phyloP scores from a whole-genome alignment of 2,113 vertebrate genomes.

The Psittacara wagleri region DNA sequence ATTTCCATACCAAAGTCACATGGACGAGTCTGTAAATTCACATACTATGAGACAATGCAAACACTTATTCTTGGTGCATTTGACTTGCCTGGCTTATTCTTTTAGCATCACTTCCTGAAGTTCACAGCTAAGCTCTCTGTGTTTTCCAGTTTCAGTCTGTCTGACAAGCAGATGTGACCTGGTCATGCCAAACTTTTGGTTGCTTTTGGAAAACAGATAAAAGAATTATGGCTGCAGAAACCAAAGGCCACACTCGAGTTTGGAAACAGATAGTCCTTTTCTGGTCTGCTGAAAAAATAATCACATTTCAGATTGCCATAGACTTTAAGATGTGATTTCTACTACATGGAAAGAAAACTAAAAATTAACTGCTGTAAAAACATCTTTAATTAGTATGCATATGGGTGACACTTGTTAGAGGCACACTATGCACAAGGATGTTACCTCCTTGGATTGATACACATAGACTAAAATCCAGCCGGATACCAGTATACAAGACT shows the following conservation, averaged over 20 bases:
- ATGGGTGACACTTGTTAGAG: neutral
- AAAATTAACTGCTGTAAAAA: neutral
- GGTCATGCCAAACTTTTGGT: neutral
- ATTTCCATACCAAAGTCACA: slow-evolving; percentile 5
- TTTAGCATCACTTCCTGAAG: neutral
- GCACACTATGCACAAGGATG: neutral
- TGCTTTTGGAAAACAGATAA: neutral
- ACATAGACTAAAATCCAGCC: neutral
- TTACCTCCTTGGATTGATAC: neutral
- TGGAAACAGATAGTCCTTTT: neutral
- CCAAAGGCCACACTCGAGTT: neutral
- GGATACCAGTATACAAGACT: neutral
- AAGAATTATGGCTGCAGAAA: neutral
- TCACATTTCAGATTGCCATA: neutral
- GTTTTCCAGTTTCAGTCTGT: neutral
- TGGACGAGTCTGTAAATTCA: neutral
- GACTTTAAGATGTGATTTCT: neutral
- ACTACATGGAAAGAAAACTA: neutral
- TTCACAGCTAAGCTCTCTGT: neutral
- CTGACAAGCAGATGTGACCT: neutral
- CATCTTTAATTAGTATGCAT: neutral
- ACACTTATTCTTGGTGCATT: neutral
- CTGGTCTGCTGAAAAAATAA: neutral
- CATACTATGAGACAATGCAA: neutral
- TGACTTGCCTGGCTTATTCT: neutral